Conservation (phyloP, 2,113 vertebrate genomes). For the Psettodes erumei region DNA sequence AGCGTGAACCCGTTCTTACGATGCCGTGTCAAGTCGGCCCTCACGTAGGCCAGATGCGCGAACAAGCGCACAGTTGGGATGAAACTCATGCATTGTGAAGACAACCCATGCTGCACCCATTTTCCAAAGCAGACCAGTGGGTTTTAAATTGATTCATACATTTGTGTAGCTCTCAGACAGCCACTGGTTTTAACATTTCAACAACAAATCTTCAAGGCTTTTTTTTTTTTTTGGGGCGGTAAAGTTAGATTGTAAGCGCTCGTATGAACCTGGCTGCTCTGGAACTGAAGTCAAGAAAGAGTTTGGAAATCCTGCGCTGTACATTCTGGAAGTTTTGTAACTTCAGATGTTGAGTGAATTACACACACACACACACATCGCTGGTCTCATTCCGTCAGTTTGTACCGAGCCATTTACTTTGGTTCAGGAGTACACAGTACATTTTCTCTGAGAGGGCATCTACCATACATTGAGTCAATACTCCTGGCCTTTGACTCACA, state of each 20-base stretch:
- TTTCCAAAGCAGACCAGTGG: not conserved
- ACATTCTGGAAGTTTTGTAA: not conserved
- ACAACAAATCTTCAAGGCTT: not conserved
- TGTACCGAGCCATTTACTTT: not conserved
- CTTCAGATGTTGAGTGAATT: not conserved
- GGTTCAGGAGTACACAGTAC: not conserved
- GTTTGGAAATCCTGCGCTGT: not conserved
- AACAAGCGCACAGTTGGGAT: not conserved
- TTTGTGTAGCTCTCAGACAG: not conserved
- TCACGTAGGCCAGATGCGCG: not conserved
- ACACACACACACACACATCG: not conserved
- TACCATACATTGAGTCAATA: conserved; percentile 39
- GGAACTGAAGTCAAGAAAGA: conserved; percentile 4
- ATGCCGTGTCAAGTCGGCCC: not conserved
- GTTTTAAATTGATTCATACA: not conserved
- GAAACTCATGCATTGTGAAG: not conserved
- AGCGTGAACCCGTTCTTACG: not conserved
- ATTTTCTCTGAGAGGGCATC: conserved; percentile 12
- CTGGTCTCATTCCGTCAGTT: not conserved
- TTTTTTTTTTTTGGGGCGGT: not conserved
- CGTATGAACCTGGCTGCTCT: conserved; percentile 15
- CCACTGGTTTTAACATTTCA: not conserved
- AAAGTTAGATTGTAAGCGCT: not conserved
- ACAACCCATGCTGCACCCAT: not conserved
- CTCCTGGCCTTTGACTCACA: conserved; percentile 49